phyloP scores from a whole-genome alignment of 2,113 vertebrate genomes.

The Labeo rohita region DNA sequence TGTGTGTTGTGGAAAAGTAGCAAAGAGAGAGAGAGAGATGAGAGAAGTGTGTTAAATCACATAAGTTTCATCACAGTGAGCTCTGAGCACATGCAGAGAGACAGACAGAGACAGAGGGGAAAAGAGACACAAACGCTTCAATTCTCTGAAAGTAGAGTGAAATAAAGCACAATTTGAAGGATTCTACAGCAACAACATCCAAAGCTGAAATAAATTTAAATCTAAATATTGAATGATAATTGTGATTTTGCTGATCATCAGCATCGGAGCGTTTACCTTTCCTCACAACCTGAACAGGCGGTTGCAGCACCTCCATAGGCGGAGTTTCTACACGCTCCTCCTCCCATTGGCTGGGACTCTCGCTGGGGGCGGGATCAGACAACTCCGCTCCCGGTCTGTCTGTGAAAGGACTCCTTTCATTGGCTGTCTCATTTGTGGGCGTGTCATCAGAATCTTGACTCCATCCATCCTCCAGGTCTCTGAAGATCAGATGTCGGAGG shows the following conservation, averaged over 20 bases:
- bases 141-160: background rate
- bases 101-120: conserved; percentile 6
- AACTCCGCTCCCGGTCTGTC: conserved; percentile 54
- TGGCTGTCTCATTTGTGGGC: conserved; percentile 72
- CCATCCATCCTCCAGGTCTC: conserved; percentile 69
- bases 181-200: background rate
- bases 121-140: background rate
- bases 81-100: conserved; percentile 65
- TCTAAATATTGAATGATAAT: too few relatives aligned
- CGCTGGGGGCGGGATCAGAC: conserved; percentile 57
- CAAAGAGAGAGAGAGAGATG: conserved; percentile 41
- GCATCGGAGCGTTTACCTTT: conserved; percentile 67
- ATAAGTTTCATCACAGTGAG: conserved; percentile 56
- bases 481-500: conserved; percentile 71
- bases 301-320: conserved; percentile 37
- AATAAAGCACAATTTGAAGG: too few relatives aligned
- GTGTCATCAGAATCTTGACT: conserved; percentile 73
- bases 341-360: conserved; percentile 57
- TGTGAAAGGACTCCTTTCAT: conserved; percentile 54
- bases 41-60: conserved; percentile 48
- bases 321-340: conserved; percentile 52
- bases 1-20: conserved; percentile 30
- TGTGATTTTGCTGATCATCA: background rate
- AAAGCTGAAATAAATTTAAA: too few relatives aligned
- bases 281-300: conserved; percentile 66